A percentile compares a stretch with the other conserved stretches of the same genome.
phyloP scores from a whole-genome alignment of 2,113 vertebrate genomes.

The Eulacestoma nigropectus region DNA sequence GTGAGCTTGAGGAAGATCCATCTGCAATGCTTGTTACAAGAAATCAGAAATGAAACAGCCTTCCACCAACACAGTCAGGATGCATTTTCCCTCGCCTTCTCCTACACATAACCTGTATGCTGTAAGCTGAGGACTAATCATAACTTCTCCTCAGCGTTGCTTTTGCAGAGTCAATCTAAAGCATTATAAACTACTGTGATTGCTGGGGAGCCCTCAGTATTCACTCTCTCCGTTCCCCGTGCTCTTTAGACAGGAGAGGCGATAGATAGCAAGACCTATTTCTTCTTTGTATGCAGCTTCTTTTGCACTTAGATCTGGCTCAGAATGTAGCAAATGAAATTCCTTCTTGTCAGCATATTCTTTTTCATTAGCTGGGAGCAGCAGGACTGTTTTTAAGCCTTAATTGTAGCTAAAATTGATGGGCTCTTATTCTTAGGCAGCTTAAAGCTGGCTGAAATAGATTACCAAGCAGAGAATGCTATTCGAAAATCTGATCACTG shows the following conservation, averaged over 20 bases:
- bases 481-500: background rate
- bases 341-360: background rate
- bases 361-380: constrained; percentile 21
- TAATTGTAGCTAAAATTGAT: background rate
- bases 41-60: background rate
- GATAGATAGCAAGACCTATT: background rate
- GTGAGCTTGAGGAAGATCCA: background rate
- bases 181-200: background rate
- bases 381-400: background rate
- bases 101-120: background rate
- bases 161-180: background rate
- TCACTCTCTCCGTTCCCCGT: background rate
- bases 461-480: background rate
- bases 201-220: background rate
- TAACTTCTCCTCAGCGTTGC: background rate
- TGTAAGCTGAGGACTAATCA: background rate
- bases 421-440: background rate
- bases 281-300: background rate
- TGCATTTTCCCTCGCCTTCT: background rate
- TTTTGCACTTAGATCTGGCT: background rate
- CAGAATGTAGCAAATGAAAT: background rate
- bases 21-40: background rate
- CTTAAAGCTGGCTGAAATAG: constrained; percentile 11
- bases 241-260: background rate
- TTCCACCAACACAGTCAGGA: background rate